Base-by-base conservation (phyloP, 2,888 invertebrate genomes). In the Colletes collaris region DNA sequence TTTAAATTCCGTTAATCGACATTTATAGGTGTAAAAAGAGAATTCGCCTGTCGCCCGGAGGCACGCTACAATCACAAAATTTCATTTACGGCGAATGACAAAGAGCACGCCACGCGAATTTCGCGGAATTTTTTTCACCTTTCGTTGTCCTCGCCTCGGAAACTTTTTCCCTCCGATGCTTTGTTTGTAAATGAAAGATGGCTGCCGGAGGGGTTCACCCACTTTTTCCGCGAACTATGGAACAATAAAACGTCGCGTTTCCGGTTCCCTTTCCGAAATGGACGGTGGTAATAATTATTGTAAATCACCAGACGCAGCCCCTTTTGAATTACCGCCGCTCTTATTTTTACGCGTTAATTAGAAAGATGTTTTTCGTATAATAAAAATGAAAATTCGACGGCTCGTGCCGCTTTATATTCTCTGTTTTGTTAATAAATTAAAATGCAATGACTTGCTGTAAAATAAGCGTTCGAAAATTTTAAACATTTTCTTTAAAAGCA, bases 131-230 rank as follows among this genome's bases (percentile, higher is more conserved):
- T 75, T 75, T 65, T 50, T 59, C 19, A 53, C 19, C 58, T 44
- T 16, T 69, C 35, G 69, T 78, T 78, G 78, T 78, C 65, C 64
- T 64, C 76, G 55, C 59, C 60, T 69, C 69, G 65, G 69, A 75
- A 78, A 78, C 75, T 60, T 76, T 69, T 69, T 68, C 76, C 62
- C 44, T 19, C 59, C 16, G 60, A 55, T 60, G 53, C 69, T 78
- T 78, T 78, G 78, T 78, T 75, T 69, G 76, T 52, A 65, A 78
- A 78, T 78, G 77, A 78, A 78, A 64, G 64, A 78, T 78, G 46
- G 76, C 55, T 59, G 37, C 69, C 69, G 60, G 49, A 49, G 49
- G 75, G 78, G 59, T 78, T 75, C 69, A 76, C 76, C 78, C 69
- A 78, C 60, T 69, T 78, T 78, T 65, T 75, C 56, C 46, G n/a